phyloP scores from a whole-genome alignment of 2,888 invertebrate genomes.

The Augochlorella aurata region DNA sequence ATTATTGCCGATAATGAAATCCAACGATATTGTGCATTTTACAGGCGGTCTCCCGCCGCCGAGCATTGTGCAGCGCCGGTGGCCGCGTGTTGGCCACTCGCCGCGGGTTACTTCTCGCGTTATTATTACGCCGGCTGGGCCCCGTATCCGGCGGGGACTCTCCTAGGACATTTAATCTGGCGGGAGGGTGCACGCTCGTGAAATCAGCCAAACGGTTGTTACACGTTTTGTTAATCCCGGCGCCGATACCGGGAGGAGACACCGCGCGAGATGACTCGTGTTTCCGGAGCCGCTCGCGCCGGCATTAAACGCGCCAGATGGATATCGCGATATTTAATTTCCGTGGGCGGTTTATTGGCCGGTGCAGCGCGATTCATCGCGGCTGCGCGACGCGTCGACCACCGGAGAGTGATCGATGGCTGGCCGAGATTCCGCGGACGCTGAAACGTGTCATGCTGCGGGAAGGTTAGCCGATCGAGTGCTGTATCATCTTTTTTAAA shows the following conservation, averaged over 20 bases:
- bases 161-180: constrained; percentile 71
- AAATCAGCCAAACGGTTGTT: constrained; percentile 73
- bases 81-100: constrained; percentile 72
- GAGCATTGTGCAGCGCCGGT: constrained; percentile 67
- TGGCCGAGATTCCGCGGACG: background rate
- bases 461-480: background rate
- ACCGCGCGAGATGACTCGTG: constrained; percentile 17
- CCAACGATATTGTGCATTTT: constrained; percentile 82
- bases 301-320: constrained; percentile 51
- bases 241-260: constrained; percentile 30
- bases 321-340: constrained; percentile 57
- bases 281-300: constrained; percentile 37
- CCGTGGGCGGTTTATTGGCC: constrained; percentile 39
- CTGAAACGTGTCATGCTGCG: background rate
- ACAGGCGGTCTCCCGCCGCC: constrained; percentile 66
- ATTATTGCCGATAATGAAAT: constrained; percentile 81
- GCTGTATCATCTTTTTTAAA: no score
- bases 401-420: constrained; percentile 37
- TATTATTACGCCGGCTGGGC: constrained; percentile 63
- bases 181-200: constrained; percentile 73
- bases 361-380: constrained; percentile 14
- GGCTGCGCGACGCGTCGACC: constrained; percentile 14
- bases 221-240: constrained; percentile 74
- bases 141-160: constrained; percentile 63
- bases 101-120: constrained; percentile 59